phyloP scores from a whole-genome alignment of 2,113 vertebrate genomes.

The Psettodes erumei region DNA sequence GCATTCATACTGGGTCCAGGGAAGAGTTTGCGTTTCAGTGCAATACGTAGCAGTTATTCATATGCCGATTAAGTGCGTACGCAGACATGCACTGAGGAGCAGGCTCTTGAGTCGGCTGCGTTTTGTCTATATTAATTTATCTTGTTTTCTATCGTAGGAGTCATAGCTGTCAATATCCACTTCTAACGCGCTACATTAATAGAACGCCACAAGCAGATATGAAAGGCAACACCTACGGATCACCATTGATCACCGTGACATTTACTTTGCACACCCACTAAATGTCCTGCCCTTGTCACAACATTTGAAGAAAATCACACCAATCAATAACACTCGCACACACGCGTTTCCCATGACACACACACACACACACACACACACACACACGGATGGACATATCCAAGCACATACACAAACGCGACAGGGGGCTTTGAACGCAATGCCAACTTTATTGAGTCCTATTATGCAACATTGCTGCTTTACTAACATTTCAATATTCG shows the following conservation, averaged over 20 bases:
- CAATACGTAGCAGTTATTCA: not conserved
- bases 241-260: constrained; percentile 92
- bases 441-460: constrained; percentile 51
- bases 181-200: constrained; percentile 85
- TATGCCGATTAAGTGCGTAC: constrained; percentile 8
- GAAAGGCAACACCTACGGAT: constrained; percentile 86
- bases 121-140: constrained; percentile 62
- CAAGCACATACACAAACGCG: constrained; percentile 15
- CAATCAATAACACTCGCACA: constrained; percentile 72
- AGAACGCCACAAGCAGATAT: constrained; percentile 82
- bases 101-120: not conserved
- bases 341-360: constrained; percentile 17
- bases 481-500: constrained; percentile 32
- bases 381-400: not conserved
- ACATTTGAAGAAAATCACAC: constrained; percentile 84
- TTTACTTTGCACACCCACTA: constrained; percentile 90
- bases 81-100: not conserved
- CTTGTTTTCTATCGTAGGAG: constrained; percentile 53
- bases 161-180: constrained; percentile 85
- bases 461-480: constrained; percentile 49
- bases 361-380: constrained; percentile 19
- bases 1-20: not conserved
- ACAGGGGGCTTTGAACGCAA: constrained; percentile 47
- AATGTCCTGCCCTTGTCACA: constrained; percentile 87
- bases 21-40: not conserved